These are phyloP conservation scores for Apodemus sylvaticus DNA, from an alignment of 2,113 vertebrate species.

Conservation along the genomic window DNA sequence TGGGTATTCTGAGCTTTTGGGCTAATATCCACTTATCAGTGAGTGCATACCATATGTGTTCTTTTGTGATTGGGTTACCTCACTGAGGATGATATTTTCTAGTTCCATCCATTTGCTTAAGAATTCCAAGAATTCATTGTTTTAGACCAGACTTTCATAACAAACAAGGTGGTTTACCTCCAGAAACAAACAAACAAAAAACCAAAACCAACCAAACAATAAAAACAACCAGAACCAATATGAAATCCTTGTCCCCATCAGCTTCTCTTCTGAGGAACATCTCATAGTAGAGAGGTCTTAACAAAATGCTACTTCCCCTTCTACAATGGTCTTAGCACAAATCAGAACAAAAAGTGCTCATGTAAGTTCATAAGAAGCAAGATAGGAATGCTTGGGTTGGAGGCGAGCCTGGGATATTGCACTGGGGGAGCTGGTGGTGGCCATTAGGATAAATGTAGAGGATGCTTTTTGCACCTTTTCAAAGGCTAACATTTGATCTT, in stretches of 20 bases:
- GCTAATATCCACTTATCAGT: no score
- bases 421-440: background rate
- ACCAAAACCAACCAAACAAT: background rate
- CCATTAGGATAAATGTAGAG: background rate
- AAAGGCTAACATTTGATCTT: background rate
- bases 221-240: conserved; percentile 17
- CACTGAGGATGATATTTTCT: no score
- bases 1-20: no score
- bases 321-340: background rate
- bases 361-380: background rate
- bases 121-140: no score
- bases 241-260: background rate
- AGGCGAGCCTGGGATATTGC: background rate
- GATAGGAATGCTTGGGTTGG: background rate
- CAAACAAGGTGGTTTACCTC: background rate
- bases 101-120: no score
- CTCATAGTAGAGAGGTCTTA: background rate
- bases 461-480: conserved; percentile 23
- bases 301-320: background rate
- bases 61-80: no score
- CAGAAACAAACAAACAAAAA: conserved; percentile 35
- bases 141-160: conserved; percentile 34
- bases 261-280: background rate
- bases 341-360: background rate
- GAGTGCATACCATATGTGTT: no score